Base-by-base conservation (phyloP, 2,113 vertebrate species). In the Anas platyrhynchos region DNA sequence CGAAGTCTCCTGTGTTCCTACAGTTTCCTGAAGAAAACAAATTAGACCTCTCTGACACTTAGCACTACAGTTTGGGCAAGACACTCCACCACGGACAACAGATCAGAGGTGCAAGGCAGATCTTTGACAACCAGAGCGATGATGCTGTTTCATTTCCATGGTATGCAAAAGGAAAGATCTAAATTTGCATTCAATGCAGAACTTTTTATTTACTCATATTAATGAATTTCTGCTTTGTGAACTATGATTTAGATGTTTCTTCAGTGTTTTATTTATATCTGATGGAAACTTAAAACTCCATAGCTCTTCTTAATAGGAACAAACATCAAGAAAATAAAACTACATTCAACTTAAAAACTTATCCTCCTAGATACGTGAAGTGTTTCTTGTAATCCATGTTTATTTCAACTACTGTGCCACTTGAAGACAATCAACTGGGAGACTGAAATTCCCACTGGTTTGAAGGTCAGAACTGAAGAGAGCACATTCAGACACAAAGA, bases 371-470 rank as follows among this genome's bases (percentile, higher is more conserved):
- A 18, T 27, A 52, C 5, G 4, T 34, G 18, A 93, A 71, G 11
- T 16, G 27, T 21, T 80, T 58, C 86, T 75, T 95, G 75, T 89
- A 90, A 85, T 13, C 20, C 54, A 23, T 48, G 29, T n/a, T 71
- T 66, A 56, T 66, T 88, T 80, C 76, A 94, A 71, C 36, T 41
- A 83, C 29, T 79, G 43, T 67, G 46, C 61, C 86, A 68, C 50
- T 54, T 43, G n/a, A 93, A 92, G 79, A 86, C 66, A 71, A 87
- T 41, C 52, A 88, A 1, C 66, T 55, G 83, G 36, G 94, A 94
- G 72, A 93, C 92, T 94, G 97, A 95, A 97, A 97, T 95, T 98
- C 98, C 97, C 96, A 95, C 97, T 97, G 67, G 54, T 73, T 87
- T 91, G 83, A 61, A 86, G 77, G 80, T 91, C 67, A 85, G 66